Evolutionary conservation across 2,888 invertebrate genomes (phyloP).

Genomic region (Protodeltote pygarga): DNA sequence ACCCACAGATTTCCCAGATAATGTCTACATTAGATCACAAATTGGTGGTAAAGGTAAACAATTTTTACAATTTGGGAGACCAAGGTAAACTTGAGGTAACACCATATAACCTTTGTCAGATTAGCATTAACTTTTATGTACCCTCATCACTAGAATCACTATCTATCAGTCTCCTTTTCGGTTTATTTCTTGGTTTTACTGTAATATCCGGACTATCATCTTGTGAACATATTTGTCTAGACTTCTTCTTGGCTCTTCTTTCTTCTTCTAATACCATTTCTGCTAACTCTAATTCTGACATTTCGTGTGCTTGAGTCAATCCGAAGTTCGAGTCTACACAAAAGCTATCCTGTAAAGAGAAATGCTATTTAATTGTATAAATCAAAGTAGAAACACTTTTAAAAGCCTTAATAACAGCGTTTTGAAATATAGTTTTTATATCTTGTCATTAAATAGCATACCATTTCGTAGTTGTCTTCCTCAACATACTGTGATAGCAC

Average conservation of each 20-base stretch:
- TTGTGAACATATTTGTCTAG: conserved; percentile 34
- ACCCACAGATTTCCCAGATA: too few species aligned
- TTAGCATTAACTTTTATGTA: conserved; percentile 45
- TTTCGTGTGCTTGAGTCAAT: conserved; percentile 74
- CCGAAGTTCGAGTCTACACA: conserved; percentile 88
- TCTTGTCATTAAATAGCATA: conserved; percentile 35
- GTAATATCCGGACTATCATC: conserved; percentile 66
- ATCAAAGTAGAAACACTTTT: not conserved
- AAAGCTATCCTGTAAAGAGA: conserved; percentile 87
- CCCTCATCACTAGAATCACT: conserved; percentile 79
- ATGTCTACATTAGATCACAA: too few species aligned
- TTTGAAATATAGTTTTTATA: too few species aligned
- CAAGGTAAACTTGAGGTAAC: not conserved
- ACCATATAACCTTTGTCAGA: not conserved
- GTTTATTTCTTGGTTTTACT: conserved; percentile 63
- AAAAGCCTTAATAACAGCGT: too few species aligned
- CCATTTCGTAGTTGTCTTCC: conserved; percentile 85
- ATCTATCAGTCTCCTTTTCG: conserved; percentile 65
- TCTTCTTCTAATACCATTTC: conserved; percentile 85
- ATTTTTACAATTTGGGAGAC: too few species aligned
- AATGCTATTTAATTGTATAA: not conserved
- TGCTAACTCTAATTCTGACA: conserved; percentile 88
- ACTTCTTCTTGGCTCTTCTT: conserved; percentile 57
- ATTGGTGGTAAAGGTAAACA: too few species aligned
- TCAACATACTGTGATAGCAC: conserved; percentile 85